phyloP scores from a whole-genome alignment of 2,797 vertebrate species.

The Eulemur coronatus region DNA sequence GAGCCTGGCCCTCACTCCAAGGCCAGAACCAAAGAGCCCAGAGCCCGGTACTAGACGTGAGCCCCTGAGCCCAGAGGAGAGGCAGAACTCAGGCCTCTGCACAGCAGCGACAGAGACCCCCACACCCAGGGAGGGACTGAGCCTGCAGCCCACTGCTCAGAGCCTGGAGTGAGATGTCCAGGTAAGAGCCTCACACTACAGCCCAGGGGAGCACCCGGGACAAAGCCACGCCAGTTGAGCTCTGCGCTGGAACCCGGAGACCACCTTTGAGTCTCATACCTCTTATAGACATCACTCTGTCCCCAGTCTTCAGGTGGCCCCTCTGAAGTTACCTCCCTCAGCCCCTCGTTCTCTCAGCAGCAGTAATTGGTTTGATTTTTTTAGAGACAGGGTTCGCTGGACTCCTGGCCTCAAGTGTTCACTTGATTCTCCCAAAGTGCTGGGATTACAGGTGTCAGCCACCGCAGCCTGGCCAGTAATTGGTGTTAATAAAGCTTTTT shows the following conservation, averaged over 20 bases:
- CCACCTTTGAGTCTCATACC: neutral
- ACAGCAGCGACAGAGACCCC: neutral
- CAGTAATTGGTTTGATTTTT: neutral
- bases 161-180: neutral
- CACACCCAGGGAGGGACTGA: too few relatives aligned
- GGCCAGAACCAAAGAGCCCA: neutral
- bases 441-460: neutral
- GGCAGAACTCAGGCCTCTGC: neutral
- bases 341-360: neutral
- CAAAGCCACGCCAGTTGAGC: neutral
- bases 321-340: neutral
- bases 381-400: neutral
- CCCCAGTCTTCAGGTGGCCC: neutral
- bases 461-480: neutral
- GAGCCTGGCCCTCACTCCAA: neutral
- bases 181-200: neutral
- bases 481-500: neutral
- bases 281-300: neutral
- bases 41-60: neutral
- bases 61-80: neutral
- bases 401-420: neutral
- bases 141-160: neutral
- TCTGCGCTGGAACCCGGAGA: neutral
- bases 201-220: neutral
- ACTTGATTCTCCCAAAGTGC: neutral